These are phyloP conservation scores for Melipona beecheii DNA, from an alignment of 2,888 invertebrate genomes.

Conservation along the genomic window DNA sequence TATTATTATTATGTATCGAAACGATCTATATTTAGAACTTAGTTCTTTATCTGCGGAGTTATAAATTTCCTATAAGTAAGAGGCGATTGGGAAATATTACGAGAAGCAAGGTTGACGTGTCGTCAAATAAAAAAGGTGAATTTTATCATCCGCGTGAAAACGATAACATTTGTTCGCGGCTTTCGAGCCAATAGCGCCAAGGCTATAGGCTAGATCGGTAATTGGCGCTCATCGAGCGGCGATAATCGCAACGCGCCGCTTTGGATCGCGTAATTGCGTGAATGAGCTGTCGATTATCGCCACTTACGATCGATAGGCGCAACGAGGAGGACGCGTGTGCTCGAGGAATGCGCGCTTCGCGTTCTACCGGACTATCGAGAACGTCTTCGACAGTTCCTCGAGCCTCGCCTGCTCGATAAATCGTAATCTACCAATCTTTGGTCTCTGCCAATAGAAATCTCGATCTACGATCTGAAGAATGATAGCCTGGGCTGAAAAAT, in stretches of 20 bases:
- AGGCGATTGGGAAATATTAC: no score
- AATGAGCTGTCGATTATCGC: conserved; percentile 32
- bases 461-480: no score
- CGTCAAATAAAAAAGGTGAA: no score
- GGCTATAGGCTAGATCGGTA: neutral
- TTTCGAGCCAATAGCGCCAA: neutral
- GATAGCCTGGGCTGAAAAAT: no score
- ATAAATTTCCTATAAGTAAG: no score
- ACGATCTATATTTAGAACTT: no score
- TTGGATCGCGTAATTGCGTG: neutral
- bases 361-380: neutral
- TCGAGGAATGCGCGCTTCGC: neutral
- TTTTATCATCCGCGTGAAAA: neutral
- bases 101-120: no score
- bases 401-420: no score
- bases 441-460: no score
- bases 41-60: no score
- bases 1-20: no score
- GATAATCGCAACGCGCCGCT: conserved; percentile 20
- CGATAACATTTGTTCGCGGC: neutral
- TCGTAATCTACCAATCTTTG: no score
- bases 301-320: conserved; percentile 28
- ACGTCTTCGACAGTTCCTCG: neutral
- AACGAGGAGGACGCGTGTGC: neutral
- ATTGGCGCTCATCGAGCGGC: conserved; percentile 12